phyloP scores from a whole-genome alignment of 2,888 invertebrate genomes.

The Metacarcinus magister region DNA sequence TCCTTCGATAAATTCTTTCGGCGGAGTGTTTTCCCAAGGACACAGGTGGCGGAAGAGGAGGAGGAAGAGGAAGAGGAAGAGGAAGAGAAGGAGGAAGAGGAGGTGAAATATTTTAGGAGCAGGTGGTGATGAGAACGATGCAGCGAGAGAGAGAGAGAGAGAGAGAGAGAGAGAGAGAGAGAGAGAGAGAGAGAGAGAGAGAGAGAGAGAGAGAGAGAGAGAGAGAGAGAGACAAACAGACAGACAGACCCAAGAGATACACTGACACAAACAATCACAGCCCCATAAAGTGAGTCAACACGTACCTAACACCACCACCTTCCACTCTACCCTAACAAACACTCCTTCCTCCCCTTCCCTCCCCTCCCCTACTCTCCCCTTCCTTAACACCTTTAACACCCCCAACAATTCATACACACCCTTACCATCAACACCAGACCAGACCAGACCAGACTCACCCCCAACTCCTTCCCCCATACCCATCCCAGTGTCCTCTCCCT shows the following conservation, averaged over 20 bases:
- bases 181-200: conserved; percentile 54
- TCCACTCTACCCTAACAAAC: background rate
- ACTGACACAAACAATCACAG: background rate
- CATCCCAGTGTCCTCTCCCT: background rate
- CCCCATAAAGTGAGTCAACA: background rate
- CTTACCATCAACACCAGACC: background rate
- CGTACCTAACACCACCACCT: background rate
- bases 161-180: conserved; percentile 52
- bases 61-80: no score
- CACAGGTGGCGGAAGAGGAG: background rate
- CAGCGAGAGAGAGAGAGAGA: background rate
- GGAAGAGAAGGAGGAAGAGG: background rate
- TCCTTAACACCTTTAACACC: background rate
- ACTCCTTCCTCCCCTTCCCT: background rate
- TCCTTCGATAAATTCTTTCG: conserved; percentile 8
- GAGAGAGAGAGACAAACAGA: conserved; percentile 60
- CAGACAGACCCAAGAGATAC: background rate
- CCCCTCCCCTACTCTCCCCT: background rate
- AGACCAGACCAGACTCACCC: background rate
- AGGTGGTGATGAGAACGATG: background rate
- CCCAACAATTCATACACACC: background rate
- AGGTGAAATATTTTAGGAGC: background rate
- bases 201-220: conserved; percentile 64
- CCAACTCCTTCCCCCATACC: background rate
- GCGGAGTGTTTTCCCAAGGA: background rate